A percentile compares a stretch with the other conserved stretches of the same genome.
phyloP scores from a whole-genome alignment of 2,797 vertebrate genomes.

The Microctenopoma lineatum region DNA sequence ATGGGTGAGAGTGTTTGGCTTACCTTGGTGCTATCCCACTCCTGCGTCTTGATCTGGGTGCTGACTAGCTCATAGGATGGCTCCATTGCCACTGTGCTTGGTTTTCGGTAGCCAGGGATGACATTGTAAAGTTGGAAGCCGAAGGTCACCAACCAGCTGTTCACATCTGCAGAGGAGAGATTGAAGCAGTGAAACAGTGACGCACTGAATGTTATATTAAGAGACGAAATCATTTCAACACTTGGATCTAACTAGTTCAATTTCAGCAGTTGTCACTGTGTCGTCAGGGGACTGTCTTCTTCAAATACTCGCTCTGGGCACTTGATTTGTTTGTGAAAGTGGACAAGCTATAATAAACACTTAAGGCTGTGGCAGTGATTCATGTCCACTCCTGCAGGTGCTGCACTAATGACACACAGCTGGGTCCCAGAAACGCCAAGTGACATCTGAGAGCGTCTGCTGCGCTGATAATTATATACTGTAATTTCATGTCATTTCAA shows the following conservation, averaged over 20 bases:
- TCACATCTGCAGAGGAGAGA: conserved; percentile 88
- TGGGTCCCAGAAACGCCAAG: conserved; percentile 51
- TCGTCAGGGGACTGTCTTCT: conserved; percentile 63
- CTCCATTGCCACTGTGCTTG: conserved; percentile 91
- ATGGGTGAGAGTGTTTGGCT: conserved; percentile 37
- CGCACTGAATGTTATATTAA: conserved; percentile 1
- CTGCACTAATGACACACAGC: conserved; percentile 71
- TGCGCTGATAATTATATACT: conserved; percentile 63
- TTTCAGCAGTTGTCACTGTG: conserved; percentile 51
- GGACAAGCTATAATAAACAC: conserved; percentile 73
- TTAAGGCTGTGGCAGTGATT: conserved; percentile 59
- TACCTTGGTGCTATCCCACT: conserved; percentile 99
- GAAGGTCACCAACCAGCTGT: conserved; percentile 99
- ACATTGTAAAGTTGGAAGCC: conserved; percentile 99
- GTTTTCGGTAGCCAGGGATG: conserved; percentile 96
- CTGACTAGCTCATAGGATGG: conserved; percentile 93
- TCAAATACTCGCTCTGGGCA: conserved; percentile 52
- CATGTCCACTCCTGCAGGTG: conserved; percentile 72
- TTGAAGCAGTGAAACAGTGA: conserved; percentile 17
- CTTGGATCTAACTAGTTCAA: conserved; percentile 36
- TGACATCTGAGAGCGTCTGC: conserved; percentile 53
- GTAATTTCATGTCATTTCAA: conserved; percentile 63
- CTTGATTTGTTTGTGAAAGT: conserved; percentile 72
- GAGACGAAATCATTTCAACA: conserved; percentile 21
- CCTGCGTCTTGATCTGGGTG: conserved; percentile 97